phyloP scores from a whole-genome alignment of 2,797 vertebrate species.

The Eidolon dupreanum region DNA sequence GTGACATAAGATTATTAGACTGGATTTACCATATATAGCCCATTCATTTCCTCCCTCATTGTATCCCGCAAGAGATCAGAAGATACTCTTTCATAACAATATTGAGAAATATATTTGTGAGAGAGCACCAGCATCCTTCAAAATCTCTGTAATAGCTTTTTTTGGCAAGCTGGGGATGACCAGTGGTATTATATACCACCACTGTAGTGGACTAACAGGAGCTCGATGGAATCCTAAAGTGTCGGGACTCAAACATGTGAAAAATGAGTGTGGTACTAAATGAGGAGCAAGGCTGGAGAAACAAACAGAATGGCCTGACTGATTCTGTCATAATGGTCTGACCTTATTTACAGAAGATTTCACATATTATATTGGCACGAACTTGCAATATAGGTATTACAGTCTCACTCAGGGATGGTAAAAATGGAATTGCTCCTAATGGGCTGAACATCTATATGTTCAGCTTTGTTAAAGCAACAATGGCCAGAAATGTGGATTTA shows the following conservation, averaged over 20 bases:
- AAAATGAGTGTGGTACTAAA: background rate
- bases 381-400: background rate
- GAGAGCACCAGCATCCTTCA: background rate
- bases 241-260: background rate
- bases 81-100: background rate
- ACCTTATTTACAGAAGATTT: too few relatives aligned
- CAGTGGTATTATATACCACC: background rate
- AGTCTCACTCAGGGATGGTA: background rate
- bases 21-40: background rate
- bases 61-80: background rate
- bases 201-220: background rate
- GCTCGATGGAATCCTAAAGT: background rate
- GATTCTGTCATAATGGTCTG: background rate
- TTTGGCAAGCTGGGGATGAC: background rate
- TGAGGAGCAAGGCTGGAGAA: background rate
- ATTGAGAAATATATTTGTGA: background rate
- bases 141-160: background rate
- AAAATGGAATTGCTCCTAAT: background rate
- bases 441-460: background rate
- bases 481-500: background rate
- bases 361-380: too few relatives aligned
- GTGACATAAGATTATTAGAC: background rate
- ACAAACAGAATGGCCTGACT: background rate
- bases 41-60: background rate
- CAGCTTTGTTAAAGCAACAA: background rate